phyloP scores from a whole-genome alignment of 1,140 invertebrate genomes.

The Drosophila pruinosa region DNA sequence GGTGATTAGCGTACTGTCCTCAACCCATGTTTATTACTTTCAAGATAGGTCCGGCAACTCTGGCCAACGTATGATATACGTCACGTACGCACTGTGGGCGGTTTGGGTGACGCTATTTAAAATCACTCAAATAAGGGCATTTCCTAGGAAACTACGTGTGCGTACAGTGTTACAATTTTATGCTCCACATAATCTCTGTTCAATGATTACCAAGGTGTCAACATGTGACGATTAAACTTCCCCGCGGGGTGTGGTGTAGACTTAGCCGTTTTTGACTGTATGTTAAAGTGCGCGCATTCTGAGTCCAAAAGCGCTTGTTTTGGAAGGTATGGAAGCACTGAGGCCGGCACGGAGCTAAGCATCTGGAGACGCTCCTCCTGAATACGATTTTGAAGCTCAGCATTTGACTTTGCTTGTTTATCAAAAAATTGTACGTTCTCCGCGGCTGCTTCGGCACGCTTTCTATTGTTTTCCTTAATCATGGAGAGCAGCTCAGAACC shows the following conservation, averaged over 20 bases:
- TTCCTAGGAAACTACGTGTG: slow-evolving; percentile 3
- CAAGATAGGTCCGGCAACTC: slow-evolving; percentile 8
- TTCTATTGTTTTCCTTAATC: slow-evolving; percentile 62
- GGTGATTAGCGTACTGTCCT: neutral
- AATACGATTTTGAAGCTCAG: slow-evolving; percentile 33
- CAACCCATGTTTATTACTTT: neutral
- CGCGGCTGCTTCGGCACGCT: slow-evolving; percentile 53
- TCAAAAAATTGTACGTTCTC: slow-evolving; percentile 57
- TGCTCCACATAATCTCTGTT: neutral
- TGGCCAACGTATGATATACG: slow-evolving; percentile 34
- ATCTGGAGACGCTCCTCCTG: slow-evolving; percentile 46
- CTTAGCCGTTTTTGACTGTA: slow-evolving; percentile 5
- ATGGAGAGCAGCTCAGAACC: slow-evolving; percentile 52
- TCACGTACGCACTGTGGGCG: slow-evolving; percentile 59
- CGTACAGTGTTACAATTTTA: too few species aligned
- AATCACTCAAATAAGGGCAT: neutral
- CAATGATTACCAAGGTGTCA: neutral
- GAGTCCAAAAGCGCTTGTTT: slow-evolving; percentile 45
- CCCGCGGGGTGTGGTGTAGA: too few species aligned
- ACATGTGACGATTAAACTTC: too few species aligned
- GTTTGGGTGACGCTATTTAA: slow-evolving; percentile 34
- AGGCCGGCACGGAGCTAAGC: slow-evolving; percentile 40
- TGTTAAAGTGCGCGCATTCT: slow-evolving; percentile 47
- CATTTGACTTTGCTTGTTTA: slow-evolving; percentile 42
- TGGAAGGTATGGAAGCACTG: slow-evolving; percentile 53